Evolutionary conservation across 2,113 vertebrate genomes (phyloP), one percentile per base, ranked within the genome.

Genomic region (Cavia aperea): DNA sequence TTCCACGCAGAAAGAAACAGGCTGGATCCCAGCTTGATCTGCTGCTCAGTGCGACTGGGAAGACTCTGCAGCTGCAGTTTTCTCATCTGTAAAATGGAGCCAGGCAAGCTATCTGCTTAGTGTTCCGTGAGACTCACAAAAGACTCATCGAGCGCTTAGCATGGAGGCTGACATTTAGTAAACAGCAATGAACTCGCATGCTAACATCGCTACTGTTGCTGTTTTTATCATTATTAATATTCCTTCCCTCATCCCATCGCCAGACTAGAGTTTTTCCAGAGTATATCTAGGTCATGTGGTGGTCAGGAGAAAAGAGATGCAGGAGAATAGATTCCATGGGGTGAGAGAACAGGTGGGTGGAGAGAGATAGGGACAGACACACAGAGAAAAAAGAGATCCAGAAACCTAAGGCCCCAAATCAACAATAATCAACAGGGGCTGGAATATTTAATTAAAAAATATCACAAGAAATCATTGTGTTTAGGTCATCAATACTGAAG

Each of bases 401-500:
- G 31, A 51, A 93, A 88, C 62, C 68, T 91, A 89, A 92, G 7
- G 56, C 46, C 11, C 58, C 43, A 93, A 93, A 36, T 63, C 91
- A 75, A 68, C 2, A 79, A n/a, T 66, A 88, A 88, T 73, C 43
- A 86, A 85, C 26, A 62, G 8, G 31, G 62, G 29, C 24, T 95
- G 0, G 43, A 63, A 68, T 92, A 94, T 88, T 93, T 65, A 87
- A 58, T 81, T 39, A 15, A 23, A 56, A 94, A 75, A 94, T 83
- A 75, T 54, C 14, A 66, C 1, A 94, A 51, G 19, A 68, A 77
- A 79, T 79, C 33, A 62, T 24, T 81, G 19, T 63, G 13, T 43
- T 90, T 93, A 92, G 62, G 86, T 66, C 90, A 68, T 5, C 92
- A 92, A 86, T 79, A 83, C 15, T 18, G 31, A 90, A 63, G 58